phyloP scores from a whole-genome alignment of 2,888 invertebrate genomes.

The Fabriciana adippe region DNA sequence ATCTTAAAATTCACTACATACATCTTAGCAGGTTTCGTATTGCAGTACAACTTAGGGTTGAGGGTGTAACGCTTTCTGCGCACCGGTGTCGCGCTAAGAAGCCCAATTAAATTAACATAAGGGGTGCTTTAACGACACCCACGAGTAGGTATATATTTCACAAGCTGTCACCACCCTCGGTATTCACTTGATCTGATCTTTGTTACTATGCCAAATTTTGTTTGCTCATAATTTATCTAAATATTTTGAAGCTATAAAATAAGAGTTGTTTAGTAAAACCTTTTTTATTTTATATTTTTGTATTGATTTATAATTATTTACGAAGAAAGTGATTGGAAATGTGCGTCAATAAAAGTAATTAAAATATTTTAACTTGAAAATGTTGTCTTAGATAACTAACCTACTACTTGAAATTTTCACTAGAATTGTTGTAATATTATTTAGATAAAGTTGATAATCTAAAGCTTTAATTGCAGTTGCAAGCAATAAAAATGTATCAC shows the following conservation, averaged over 20 bases:
- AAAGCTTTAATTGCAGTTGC: slow-evolving; percentile 12
- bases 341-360: not conserved
- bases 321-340: not conserved
- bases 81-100: slow-evolving; percentile 28
- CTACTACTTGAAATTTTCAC: not conserved
- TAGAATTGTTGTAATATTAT: too few relatives aligned
- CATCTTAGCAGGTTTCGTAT: not conserved
- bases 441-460: not conserved
- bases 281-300: not conserved
- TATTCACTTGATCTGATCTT: not conserved
- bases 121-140: slow-evolving; percentile 53
- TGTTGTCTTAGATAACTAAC: too few relatives aligned
- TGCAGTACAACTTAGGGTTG: not conserved
- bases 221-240: not conserved
- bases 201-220: not conserved
- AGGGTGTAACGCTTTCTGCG: slow-evolving; percentile 5
- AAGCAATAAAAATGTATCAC: slow-evolving; percentile 12
- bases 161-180: slow-evolving; percentile 34
- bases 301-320: not conserved
- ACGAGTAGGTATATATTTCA: slow-evolving; percentile 56
- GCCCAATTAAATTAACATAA: slow-evolving; percentile 71
- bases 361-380: not conserved
- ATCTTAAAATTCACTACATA: too few relatives aligned
- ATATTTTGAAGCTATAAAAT: not conserved
- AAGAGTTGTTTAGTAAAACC: too few relatives aligned